Conservation (phyloP, 2,113 vertebrate species). For the Lipotes vexillifer region DNA sequence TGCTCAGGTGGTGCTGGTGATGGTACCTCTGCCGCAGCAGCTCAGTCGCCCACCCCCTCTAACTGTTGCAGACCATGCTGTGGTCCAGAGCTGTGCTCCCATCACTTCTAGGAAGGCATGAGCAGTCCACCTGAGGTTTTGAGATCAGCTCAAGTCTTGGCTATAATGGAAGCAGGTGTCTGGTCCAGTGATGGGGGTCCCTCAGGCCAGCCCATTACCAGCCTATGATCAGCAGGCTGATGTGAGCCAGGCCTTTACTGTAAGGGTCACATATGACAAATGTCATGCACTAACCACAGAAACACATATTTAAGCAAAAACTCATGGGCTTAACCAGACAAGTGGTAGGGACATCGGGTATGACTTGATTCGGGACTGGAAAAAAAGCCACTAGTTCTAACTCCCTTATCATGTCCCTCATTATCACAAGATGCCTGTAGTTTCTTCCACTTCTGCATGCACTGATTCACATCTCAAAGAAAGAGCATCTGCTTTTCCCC, state of each 20-base stretch:
- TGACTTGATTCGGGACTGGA: not conserved
- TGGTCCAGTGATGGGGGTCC: not conserved
- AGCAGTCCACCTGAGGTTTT: not conserved
- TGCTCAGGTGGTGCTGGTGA: not conserved
- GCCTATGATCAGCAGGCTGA: no score
- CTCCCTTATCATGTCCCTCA: accelerated
- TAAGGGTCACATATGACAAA: not conserved
- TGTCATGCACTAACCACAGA: not conserved
- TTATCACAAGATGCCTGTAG: not conserved
- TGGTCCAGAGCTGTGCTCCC: not conserved
- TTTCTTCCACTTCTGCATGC: not conserved
- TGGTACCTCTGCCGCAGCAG: accelerated
- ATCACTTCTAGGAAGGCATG: not conserved
- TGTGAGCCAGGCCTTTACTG: not conserved
- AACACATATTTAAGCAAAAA: not conserved
- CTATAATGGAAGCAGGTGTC: not conserved
- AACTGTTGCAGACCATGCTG: not conserved
- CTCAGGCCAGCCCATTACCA: not conserved
- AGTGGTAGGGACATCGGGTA: no score
- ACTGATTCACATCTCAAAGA: not conserved
- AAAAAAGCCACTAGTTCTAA: not conserved
- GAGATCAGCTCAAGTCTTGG: not conserved
- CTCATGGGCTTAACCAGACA: not conserved
- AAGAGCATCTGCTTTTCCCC: not conserved
- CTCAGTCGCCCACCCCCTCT: not conserved